Evolutionary conservation across 2,797 vertebrate genomes (phyloP).

Genomic region (Aeoliscus strigatus): DNA sequence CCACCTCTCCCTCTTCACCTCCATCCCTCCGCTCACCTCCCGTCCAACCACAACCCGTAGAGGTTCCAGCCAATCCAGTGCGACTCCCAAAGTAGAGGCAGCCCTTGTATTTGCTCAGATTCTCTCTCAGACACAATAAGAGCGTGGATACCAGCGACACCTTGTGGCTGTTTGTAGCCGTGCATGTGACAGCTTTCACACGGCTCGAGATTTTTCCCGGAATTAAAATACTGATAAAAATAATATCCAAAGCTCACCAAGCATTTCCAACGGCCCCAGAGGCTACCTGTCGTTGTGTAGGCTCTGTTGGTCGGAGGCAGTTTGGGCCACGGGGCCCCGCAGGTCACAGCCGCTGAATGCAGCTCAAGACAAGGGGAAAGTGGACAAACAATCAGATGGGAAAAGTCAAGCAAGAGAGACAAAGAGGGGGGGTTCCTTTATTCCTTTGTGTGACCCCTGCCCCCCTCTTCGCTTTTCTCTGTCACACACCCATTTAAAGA

Average conservation of each 20-base stretch:
- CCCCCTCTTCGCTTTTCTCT: constrained; percentile 54
- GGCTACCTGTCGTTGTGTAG: no score
- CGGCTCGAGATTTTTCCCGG: no score
- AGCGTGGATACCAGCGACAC: constrained; percentile 77
- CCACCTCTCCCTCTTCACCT: constrained; percentile 50
- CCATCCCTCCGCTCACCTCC: constrained; percentile 28
- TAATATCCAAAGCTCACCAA: no score
- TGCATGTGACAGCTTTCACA: no score
- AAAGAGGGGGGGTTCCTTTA: constrained; percentile 65
- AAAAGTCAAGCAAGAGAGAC: constrained; percentile 71
- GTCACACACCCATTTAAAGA: constrained; percentile 72
- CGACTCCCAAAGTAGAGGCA: constrained; percentile 34
- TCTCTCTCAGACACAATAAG: constrained; percentile 20
- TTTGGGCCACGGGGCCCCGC: no score
- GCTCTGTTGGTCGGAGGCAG: no score
- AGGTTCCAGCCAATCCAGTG: constrained; percentile 41
- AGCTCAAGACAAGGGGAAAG: constrained; percentile 66
- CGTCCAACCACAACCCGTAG: constrained; percentile 16
- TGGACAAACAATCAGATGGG: constrained; percentile 72
- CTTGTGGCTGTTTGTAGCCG: constrained; percentile 59
- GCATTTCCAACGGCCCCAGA: no score
- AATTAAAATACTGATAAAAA: no score
- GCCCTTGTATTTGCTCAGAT: constrained; percentile 35
- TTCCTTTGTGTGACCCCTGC: constrained; percentile 66
- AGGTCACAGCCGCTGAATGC: constrained; percentile 47